phyloP scores from a whole-genome alignment of 2,113 vertebrate genomes.

The Chauna torquata region DNA sequence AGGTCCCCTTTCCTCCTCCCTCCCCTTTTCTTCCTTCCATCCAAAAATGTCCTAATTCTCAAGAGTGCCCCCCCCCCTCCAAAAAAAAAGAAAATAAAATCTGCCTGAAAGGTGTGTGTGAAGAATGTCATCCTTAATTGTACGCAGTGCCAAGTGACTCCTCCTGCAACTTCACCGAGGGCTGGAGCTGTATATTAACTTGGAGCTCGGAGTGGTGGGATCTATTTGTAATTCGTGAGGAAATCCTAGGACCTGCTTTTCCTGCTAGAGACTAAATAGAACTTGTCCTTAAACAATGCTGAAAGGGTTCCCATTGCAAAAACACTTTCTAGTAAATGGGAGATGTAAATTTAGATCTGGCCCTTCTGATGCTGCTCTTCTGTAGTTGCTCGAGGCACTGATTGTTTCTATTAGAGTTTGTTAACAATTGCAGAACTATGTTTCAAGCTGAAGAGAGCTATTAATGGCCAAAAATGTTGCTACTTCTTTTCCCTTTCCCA shows the following conservation, averaged over 20 bases:
- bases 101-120: background rate
- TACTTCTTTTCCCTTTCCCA: slow-evolving; percentile 11
- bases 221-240: slow-evolving; percentile 31
- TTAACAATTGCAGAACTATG: background rate
- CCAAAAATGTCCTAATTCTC: background rate
- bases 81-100: background rate
- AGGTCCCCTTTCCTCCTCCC: background rate
- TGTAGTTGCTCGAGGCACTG: background rate
- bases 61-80: background rate
- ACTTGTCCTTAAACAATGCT: slow-evolving; percentile 44
- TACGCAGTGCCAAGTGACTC: background rate
- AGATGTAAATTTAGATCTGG: slow-evolving; percentile 50
- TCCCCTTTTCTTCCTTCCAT: background rate
- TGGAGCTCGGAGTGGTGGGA: background rate
- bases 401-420: background rate
- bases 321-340: background rate
- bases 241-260: slow-evolving; percentile 58
- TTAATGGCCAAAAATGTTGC: background rate
- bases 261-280: slow-evolving; percentile 25
- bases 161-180: background rate
- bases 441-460: slow-evolving; percentile 10
- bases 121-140: background rate
- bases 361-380: background rate
- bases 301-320: slow-evolving; percentile 21
- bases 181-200: background rate